Base-by-base conservation (phyloP, 2,888 invertebrate genomes). In the Netelia inedita region DNA sequence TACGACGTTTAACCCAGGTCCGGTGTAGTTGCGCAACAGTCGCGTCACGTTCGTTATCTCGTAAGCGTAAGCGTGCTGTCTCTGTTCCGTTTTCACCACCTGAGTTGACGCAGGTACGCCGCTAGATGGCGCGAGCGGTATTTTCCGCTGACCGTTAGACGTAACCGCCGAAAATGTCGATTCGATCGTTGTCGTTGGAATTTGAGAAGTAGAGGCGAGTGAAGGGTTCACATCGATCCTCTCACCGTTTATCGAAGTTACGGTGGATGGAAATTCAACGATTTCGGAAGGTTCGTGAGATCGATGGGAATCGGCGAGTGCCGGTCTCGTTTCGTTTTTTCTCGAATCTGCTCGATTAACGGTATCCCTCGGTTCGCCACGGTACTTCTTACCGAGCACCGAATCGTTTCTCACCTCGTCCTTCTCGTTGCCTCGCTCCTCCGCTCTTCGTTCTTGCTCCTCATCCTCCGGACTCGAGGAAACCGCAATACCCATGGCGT, bases 31-130 rank as follows among this genome's bases (percentile, higher is more conserved):
- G 89, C 93, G 92, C 91, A 92, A 92, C 88, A 91, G 89, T 86
- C 92, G 90, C 89, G 93, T 93, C 90, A 92, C 91, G 89, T 93
- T 93, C 83, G 92, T 93, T 91, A 93, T 93, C 91, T 93, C 93
- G 88, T 93, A 93, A 85, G 93, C 91, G 90, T 93, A 93, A 87
- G 91, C 90, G 89, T 93, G 91, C 87, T 88, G 90, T 79, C 87
- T 88, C 41, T 83, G 79, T 68, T 87, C 84, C 9, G 43, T 75
- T 82, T 73, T 79, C 72, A 68, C 76, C 43, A 88, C 65, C 43
- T 43, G 55, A 82, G 86, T 63, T 78, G 88, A 78, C 79, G 83
- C 80, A 63, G 57, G 1, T n/a, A 53, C 86, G 71, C 85, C 71
- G 85, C 85, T 43, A 61, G 59, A 68, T 69, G 46, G 16, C 55